A percentile compares a stretch with the other conserved stretches of the same genome.
phyloP scores from a whole-genome alignment of 1,140 invertebrate species.

The Potamilus streckersoni region DNA sequence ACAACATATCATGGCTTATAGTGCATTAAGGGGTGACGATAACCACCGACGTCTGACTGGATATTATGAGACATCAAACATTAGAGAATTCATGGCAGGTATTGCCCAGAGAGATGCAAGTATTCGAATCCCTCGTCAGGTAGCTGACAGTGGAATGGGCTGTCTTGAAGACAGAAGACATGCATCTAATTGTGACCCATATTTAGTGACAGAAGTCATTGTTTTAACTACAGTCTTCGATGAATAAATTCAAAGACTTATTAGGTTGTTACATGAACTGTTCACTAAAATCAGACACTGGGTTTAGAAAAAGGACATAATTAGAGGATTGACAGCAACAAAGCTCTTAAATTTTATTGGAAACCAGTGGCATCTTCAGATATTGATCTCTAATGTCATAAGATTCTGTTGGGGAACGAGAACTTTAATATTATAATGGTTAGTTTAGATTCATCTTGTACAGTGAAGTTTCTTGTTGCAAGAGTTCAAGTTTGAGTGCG shows the following conservation, averaged over 20 bases:
- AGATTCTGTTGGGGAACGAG: too few species aligned
- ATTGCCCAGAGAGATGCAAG: conserved; percentile 71
- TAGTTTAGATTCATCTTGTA: too few species aligned
- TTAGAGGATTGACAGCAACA: too few species aligned
- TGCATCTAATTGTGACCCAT: conserved; percentile 95
- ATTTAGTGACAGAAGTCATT: conserved; percentile 71
- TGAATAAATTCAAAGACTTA: conserved; percentile 3
- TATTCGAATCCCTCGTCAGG: conserved; percentile 73
- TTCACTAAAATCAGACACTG: too few species aligned
- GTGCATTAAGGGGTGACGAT: conserved; percentile 76
- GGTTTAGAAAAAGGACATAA: too few species aligned
- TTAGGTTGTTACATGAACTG: too few species aligned
- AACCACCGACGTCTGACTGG: conserved; percentile 71
- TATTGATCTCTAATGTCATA: too few species aligned
- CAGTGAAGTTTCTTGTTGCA: too few species aligned
- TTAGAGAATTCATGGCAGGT: conserved; percentile 67
- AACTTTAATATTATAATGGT: too few species aligned
- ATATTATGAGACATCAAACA: conserved; percentile 67
- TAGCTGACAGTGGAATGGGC: conserved; percentile 88
- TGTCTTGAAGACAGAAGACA: conserved; percentile 95
- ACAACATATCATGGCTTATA: conserved; percentile 90
- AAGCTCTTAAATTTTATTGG: too few species aligned
- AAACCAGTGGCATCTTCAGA: too few species aligned
- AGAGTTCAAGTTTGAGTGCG: too few species aligned
- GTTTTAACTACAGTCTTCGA: conserved; percentile 54